Evolutionary conservation across 1,140 invertebrate genomes (phyloP), one percentile per base, ranked within the genome.

Genomic region (Thaumatotibia leucotreta): DNA sequence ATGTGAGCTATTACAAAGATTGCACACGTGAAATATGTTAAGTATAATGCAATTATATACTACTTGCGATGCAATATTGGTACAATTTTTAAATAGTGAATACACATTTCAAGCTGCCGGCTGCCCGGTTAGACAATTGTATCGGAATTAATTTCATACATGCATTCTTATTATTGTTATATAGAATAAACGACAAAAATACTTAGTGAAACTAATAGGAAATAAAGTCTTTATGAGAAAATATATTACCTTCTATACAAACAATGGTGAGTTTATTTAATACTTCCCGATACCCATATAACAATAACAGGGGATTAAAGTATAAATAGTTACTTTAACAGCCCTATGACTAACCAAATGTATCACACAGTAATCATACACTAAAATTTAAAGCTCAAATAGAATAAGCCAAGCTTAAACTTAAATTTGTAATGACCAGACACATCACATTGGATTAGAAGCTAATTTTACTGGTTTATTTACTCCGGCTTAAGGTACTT

Each of bases 361-460:
- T 67, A 70, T 52, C 65, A 72, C 50, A 65, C 61, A 33, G 29
- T 33, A 33, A 62, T 20, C 54, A 74, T 72, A 78, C 67, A 76
- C 74, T 75, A 74, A 62, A 62, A 76, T 74, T 84, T 88, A 81
- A 84, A 82, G 83, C 86, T 88, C 76, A 80, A 65, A 82, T 69
- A 69, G 73, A 71, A 80, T 77, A 82, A 78, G 74, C 79, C 78
- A 77, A 80, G 77, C 76, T 82, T 82, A 84, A 82, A 86, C 80
- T 81, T 85, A 83, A 79, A 83, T 78, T 64, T 22, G 52, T 82
- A 82, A 79, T 87, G 85, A 87, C 86, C 86, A 89, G 86, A 87
- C 70, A 75, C 70, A 82, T 75, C 75, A 81, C 76, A 78, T 70
- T 65, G 49, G 35, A 65, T 74, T 75, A 81, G 75, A 77, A 75